Conservation (phyloP, 2,888 invertebrate species). For the Teleiodes luculella region DNA sequence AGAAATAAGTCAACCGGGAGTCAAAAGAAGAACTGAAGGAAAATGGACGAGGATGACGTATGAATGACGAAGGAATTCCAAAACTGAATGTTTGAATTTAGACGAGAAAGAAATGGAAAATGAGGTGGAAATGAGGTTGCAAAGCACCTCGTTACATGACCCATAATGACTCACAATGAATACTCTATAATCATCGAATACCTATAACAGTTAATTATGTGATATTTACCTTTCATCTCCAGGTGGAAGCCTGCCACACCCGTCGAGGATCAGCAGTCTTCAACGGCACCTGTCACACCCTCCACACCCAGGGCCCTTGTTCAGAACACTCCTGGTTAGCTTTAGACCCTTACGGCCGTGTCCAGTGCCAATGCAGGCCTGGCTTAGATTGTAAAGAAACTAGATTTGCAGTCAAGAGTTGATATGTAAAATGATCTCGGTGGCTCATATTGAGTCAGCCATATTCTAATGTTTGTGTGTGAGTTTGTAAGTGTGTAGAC, state of each 20-base stretch:
- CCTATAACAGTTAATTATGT: no score
- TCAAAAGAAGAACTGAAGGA: no score
- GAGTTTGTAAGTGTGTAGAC: neutral
- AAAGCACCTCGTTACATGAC: no score
- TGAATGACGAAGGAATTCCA: no score
- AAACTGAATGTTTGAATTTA: no score
- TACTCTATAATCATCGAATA: no score
- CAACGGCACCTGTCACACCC: conserved; percentile 84
- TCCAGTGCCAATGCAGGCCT: conserved; percentile 81
- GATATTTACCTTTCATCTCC: conserved; percentile 22
- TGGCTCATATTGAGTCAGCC: conserved; percentile 9
- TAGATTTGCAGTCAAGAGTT: conserved; percentile 10
- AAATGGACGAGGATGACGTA: no score
- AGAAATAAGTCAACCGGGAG: no score
- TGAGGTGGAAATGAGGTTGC: no score
- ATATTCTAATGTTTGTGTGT: neutral
- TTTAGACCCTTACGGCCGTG: conserved; percentile 51
- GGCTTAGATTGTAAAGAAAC: neutral
- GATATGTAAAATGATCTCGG: conserved; percentile 7
- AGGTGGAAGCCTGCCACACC: conserved; percentile 76
- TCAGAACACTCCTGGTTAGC: conserved; percentile 80
- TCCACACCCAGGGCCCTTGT: conserved; percentile 89
- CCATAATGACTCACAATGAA: no score
- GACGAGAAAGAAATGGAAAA: no score
- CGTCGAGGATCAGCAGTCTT: conserved; percentile 81